Conservation (phyloP, 2,797 vertebrate genomes). For the Distichodus sexfasciatus region DNA sequence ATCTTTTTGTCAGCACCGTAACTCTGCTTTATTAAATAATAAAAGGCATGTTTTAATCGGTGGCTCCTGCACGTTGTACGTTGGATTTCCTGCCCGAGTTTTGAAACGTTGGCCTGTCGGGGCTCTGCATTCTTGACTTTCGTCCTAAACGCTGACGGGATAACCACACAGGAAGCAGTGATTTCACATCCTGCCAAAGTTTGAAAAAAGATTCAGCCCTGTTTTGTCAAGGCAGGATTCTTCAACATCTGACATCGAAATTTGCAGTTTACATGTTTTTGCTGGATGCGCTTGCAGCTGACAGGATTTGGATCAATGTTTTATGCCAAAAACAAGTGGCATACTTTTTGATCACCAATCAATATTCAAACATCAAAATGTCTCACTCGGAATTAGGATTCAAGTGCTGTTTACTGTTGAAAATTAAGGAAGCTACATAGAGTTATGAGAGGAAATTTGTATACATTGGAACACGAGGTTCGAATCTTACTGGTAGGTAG, state of each 20-base stretch:
- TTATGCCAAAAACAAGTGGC: too few species aligned
- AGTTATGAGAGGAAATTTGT: too few species aligned
- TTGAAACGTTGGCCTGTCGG: conserved; percentile 36
- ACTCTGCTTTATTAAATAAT: neutral
- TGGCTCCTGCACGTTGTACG: neutral
- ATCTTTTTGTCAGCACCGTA: neutral
- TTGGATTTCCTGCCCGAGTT: conserved; percentile 38
- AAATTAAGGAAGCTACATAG: too few species aligned
- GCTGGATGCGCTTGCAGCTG: neutral
- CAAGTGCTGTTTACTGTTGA: too few species aligned
- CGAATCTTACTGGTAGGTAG: too few species aligned
- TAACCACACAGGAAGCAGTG: conserved; percentile 50
- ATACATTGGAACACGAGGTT: too few species aligned
- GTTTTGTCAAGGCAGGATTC: neutral
- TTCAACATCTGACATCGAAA: neutral
- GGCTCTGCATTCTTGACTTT: conserved; percentile 43
- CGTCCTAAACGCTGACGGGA: conserved; percentile 35
- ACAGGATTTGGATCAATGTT: neutral
- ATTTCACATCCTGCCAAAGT: conserved; percentile 54
- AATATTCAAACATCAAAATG: too few species aligned
- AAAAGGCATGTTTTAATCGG: neutral
- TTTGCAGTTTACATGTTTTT: neutral
- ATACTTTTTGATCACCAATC: too few species aligned
- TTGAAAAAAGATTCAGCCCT: conserved; percentile 1
- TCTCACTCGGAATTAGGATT: too few species aligned